Conservation (phyloP, 2,797 vertebrate species). For the Merluccius polli region DNA sequence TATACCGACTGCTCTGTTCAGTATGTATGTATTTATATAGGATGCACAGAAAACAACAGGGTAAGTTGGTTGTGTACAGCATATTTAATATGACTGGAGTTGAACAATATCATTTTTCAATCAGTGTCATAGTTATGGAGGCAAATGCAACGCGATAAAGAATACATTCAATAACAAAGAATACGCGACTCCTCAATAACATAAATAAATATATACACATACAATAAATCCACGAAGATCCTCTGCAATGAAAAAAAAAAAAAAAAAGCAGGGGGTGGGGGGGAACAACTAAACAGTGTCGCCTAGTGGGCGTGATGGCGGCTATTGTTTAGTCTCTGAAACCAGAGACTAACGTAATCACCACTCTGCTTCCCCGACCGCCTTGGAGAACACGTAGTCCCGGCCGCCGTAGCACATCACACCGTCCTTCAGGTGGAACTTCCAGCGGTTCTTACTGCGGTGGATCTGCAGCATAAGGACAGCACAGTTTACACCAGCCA, state of each 20-base stretch:
- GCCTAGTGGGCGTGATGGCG: background rate
- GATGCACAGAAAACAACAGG: background rate
- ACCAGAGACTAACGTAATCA: conserved; percentile 58
- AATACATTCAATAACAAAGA: background rate
- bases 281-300: background rate
- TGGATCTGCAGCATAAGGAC: conserved; percentile 81
- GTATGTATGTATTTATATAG: background rate
- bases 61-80: background rate
- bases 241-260: background rate
- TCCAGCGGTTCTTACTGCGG: conserved; percentile 97
- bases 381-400: conserved; percentile 95
- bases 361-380: conserved; percentile 95
- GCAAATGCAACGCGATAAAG: background rate
- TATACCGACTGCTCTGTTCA: background rate
- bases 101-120: background rate
- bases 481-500: background rate
- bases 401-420: conserved; percentile 90
- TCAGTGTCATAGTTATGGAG: background rate
- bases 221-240: background rate
- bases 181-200: background rate
- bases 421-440: conserved; percentile 94
- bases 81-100: background rate
- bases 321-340: background rate
- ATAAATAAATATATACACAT: background rate
- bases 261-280: too few relatives aligned